Base-by-base conservation (phyloP, 2,888 invertebrate genomes). In the Ellobium chinense region DNA sequence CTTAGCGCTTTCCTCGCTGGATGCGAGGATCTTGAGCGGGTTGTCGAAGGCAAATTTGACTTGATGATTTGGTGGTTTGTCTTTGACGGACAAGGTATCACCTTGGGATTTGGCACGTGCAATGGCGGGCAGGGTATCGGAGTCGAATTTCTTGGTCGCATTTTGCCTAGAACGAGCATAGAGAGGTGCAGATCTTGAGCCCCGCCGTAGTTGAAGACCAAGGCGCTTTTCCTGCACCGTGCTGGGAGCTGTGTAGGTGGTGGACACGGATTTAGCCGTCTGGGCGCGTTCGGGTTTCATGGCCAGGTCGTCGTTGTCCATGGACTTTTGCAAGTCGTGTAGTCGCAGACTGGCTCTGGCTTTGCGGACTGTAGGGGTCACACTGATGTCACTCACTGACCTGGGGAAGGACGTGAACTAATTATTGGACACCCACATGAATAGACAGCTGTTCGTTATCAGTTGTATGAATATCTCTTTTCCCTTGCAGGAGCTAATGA, bases 341-440 rank as follows among this genome's bases (percentile, higher is more conserved):
- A 85, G 81, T 54, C 85, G 85, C 79, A 90, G 84, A 12, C 87
- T 83, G 75, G 85, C 83, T 39, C 89, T 80, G 14, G 91, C 90
- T 75, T 84, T 85, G 29, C 86, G 85, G n/a, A 91, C 87, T 0
- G 84, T 82, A 37, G 90, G 89, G 14, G 89, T 89, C 12, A 86
- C 78, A 81, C 85, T 82, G 54, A 87, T 84, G 74, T 88, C 87
- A 36, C 85, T 87, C n/a, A 82, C 77, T 14, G 86, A 83, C 60
- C 87, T 85, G 24, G 36, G 39, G 27, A 74, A n/a, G 37, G 1
- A 14, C 5, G 29, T 54, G 37, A 7, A n/a, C n/a, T 18, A 27
- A n/a, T n/a, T n/a, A n/a, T n/a, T n/a, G n/a, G n/a, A n/a, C n/a
- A n/a, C n/a, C n/a, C n/a, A n/a, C n/a, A n/a, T n/a, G n/a, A n/a